Conservation (phyloP, 2,797 vertebrate genomes). For the Hirundo rustica region DNA sequence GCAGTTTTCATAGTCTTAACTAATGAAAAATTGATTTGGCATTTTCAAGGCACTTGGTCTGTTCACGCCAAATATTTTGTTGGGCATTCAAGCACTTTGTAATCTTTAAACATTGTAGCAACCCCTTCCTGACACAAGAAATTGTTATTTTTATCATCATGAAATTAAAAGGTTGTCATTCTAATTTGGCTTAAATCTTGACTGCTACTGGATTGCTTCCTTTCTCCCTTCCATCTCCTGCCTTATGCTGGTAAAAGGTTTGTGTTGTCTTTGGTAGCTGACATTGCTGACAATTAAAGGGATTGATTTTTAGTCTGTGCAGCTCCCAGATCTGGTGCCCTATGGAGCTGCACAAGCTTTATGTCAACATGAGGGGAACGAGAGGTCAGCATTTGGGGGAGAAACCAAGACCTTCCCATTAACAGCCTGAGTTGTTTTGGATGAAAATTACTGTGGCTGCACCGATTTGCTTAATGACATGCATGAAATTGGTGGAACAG, state of each 20-base stretch:
- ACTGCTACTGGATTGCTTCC: neutral
- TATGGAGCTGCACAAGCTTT: neutral
- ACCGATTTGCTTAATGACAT: neutral
- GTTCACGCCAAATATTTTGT: neutral
- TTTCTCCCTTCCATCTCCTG: neutral
- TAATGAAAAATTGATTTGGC: neutral
- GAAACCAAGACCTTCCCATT: neutral
- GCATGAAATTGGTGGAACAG: neutral
- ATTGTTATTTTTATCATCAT: neutral
- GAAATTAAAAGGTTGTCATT: neutral
- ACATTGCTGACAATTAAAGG: neutral
- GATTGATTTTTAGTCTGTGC: neutral
- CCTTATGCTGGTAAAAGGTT: neutral
- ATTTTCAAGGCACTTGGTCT: neutral
- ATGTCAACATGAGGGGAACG: neutral
- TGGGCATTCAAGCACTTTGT: neutral
- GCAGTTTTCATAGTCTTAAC: neutral
- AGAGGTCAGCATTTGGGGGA: neutral
- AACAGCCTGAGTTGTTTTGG: neutral
- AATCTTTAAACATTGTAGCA: neutral
- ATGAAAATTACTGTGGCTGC: neutral
- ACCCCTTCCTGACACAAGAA: neutral
- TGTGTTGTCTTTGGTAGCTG: neutral
- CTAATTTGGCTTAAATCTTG: neutral
- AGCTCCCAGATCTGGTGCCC: neutral